phyloP scores from a whole-genome alignment of 2,113 vertebrate genomes.

The Mugil cephalus region DNA sequence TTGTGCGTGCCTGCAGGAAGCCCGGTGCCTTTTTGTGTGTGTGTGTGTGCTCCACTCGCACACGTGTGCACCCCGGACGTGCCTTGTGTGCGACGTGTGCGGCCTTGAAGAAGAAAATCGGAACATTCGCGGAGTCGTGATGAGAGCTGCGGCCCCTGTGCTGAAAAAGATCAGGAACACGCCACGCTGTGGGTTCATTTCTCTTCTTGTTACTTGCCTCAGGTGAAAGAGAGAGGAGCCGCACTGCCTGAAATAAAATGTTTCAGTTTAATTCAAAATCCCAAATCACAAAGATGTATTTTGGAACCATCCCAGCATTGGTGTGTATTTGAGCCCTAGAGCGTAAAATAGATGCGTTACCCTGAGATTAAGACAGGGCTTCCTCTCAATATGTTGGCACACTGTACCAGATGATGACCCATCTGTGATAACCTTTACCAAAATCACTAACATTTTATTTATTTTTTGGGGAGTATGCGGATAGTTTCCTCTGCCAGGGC shows the following conservation, averaged over 20 bases:
- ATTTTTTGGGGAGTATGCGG: neutral
- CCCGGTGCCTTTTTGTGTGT: neutral
- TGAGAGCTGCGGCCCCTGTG: conserved; percentile 21
- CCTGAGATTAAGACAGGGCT: conserved; percentile 4
- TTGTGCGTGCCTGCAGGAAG: neutral
- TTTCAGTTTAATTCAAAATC: conserved; percentile 40
- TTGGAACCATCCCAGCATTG: conserved; percentile 21
- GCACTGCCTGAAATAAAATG: conserved; percentile 38
- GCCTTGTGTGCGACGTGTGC: conserved; percentile 19
- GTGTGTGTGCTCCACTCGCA: neutral
- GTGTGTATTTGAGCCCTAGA: neutral
- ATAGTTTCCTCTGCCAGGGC: neutral
- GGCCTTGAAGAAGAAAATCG: conserved; percentile 56
- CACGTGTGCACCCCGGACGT: neutral
- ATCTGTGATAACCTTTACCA: neutral
- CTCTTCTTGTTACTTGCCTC: conserved; percentile 23
- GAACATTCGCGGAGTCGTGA: conserved; percentile 39
- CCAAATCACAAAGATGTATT: conserved; percentile 24
- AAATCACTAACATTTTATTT: too few species aligned
- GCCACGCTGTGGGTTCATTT: conserved; percentile 13
- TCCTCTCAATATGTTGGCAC: neutral
- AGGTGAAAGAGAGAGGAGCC: conserved; percentile 37
- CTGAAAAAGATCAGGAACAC: conserved; percentile 53
- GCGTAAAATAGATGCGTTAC: neutral
- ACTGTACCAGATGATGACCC: neutral